Conservation (phyloP, 2,113 vertebrate genomes). For the Crotalus horridus region DNA sequence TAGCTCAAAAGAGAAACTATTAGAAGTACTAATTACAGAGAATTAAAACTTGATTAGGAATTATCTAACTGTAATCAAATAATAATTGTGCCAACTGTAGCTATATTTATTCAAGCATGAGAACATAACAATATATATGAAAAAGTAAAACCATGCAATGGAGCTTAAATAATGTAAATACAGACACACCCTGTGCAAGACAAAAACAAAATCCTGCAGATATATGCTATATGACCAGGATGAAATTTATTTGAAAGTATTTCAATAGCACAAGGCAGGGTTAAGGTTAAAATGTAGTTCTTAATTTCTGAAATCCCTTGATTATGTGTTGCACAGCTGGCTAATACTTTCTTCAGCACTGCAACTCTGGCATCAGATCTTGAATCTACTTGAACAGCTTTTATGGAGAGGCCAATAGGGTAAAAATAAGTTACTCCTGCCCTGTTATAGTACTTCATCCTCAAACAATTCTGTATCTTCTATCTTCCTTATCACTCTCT, state of each 20-base stretch:
- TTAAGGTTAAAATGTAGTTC: neutral
- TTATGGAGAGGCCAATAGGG: neutral
- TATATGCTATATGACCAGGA: conserved; percentile 16
- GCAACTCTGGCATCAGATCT: neutral
- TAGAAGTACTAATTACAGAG: neutral
- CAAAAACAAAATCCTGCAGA: neutral
- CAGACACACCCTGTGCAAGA: neutral
- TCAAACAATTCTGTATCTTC: neutral
- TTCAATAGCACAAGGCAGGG: neutral
- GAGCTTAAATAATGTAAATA: neutral
- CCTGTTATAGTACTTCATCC: neutral
- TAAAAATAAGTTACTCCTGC: neutral
- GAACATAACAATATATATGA: neutral
- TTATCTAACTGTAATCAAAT: neutral
- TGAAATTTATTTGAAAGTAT: neutral
- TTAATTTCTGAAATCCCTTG: neutral
- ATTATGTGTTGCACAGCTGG: neutral
- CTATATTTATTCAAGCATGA: neutral
- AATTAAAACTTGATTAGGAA: neutral
- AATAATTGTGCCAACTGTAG: neutral
- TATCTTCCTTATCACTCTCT: neutral
- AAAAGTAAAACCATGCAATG: neutral
- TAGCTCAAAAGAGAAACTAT: neutral
- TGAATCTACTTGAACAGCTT: neutral
- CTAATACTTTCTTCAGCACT: too few species aligned